Conservation (phyloP, 35 echinoderm and acorn worm species). For the Stichopus chloronotus region DNA sequence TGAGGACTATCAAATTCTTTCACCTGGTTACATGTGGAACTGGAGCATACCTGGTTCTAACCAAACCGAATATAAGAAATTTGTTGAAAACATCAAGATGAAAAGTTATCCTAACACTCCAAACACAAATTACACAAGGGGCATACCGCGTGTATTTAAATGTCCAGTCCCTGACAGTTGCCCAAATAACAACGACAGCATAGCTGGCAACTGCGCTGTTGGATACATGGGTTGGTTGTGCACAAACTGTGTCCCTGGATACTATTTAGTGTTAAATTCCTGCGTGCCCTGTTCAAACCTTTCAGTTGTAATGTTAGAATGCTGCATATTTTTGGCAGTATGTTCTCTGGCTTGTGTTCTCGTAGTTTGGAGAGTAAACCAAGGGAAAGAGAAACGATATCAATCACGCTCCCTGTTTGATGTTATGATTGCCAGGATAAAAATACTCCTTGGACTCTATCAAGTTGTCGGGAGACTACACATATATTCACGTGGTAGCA, state of each 20-base stretch:
- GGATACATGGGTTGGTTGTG: conserved; percentile 29
- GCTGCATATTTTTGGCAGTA: neutral
- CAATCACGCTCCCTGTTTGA: neutral
- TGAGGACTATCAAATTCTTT: neutral
- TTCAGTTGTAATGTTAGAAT: neutral
- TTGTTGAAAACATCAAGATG: neutral
- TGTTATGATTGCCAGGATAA: conserved; percentile 19
- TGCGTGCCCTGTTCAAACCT: neutral
- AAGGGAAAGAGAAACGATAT: neutral
- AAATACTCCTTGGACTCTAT: conserved; percentile 34
- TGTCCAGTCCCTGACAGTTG: neutral
- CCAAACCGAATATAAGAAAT: neutral
- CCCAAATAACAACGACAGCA: neutral
- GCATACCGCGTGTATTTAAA: neutral
- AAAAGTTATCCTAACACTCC: neutral
- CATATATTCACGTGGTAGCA: neutral
- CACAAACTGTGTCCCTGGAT: neutral
- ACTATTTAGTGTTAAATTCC: neutral
- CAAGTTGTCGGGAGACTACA: conserved; percentile 14
- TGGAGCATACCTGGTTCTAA: neutral
- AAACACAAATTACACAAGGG: neutral
- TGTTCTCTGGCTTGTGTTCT: neutral
- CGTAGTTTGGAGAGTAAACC: neutral
- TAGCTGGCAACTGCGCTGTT: neutral
- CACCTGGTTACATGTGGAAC: neutral